phyloP scores from a whole-genome alignment of 2,113 vertebrate species.

The Hemicordylus capensis region DNA sequence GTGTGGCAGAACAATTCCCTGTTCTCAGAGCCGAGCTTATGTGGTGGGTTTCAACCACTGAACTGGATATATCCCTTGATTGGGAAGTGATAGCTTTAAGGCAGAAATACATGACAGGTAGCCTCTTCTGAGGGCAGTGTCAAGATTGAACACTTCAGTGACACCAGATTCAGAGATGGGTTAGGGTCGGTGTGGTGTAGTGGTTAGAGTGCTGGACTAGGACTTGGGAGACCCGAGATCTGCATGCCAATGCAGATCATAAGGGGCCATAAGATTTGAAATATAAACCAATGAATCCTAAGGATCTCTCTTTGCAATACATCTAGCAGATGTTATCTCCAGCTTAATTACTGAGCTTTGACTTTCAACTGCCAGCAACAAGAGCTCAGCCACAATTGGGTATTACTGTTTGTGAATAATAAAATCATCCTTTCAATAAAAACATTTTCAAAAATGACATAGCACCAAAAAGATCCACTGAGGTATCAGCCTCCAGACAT shows the following conservation, averaged over 20 bases:
- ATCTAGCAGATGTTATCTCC: background rate
- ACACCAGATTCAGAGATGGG: background rate
- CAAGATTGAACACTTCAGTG: background rate
- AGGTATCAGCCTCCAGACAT: background rate
- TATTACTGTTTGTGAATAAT: fast-evolving
- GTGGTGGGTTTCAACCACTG: too few species aligned
- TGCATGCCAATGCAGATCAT: background rate
- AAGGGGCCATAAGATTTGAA: fast-evolving
- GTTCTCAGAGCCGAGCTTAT: too few species aligned
- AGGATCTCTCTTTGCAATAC: fast-evolving
- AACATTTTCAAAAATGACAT: background rate
- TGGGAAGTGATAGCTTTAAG: too few species aligned
- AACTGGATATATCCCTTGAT: too few species aligned
- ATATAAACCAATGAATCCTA: fast-evolving
- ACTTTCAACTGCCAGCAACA: background rate
- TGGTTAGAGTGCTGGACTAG: too few species aligned
- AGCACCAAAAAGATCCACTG: too few species aligned
- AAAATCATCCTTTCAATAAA: background rate
- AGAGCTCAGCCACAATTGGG: fast-evolving
- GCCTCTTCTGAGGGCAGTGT: background rate
- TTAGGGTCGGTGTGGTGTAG: too few species aligned
- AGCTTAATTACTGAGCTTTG: background rate
- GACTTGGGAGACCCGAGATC: background rate
- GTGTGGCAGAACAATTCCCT: too few species aligned
- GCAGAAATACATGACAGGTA: background rate